Conservation (phyloP, 2,797 vertebrate genomes). For the Lepilemur septentrionalis region DNA sequence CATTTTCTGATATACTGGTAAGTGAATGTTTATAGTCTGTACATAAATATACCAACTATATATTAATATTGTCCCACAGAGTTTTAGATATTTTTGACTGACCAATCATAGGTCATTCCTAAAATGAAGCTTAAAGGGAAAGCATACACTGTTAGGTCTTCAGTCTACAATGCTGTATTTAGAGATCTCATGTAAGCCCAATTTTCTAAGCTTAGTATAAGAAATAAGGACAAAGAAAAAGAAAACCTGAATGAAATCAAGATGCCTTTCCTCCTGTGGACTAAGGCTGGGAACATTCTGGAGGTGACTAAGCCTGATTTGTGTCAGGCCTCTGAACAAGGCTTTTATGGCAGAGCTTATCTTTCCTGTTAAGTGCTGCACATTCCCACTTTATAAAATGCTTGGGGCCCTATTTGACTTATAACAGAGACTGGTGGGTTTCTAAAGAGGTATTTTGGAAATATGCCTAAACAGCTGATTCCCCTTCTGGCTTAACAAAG, state of each 20-base stretch:
- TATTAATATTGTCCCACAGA: not conserved
- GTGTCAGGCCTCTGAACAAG: conserved; percentile 51
- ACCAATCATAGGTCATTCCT: not conserved
- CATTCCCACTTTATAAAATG: conserved; percentile 37
- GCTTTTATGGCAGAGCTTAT: conserved; percentile 61
- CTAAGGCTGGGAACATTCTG: conserved; percentile 52
- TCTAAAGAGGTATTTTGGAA: conserved; percentile 54
- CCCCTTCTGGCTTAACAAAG: not conserved
- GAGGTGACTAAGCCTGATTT: conserved; percentile 65
- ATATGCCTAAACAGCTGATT: not conserved
- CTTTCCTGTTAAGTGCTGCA: conserved; percentile 57
- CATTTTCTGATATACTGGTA: not conserved
- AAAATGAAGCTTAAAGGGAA: not conserved
- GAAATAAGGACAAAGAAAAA: conserved; percentile 12
- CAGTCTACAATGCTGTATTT: not conserved
- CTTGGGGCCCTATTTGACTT: conserved; percentile 56
- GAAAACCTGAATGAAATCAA: conserved; percentile 55
- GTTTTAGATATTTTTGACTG: not conserved
- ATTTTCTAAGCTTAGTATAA: conserved; percentile 20
- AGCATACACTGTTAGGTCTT: rapidly evolving
- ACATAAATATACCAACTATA: not conserved
- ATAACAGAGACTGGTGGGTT: conserved; percentile 28
- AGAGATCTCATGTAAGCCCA: not conserved
- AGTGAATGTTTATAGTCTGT: not conserved
- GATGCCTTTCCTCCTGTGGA: not conserved